These are phyloP conservation scores for Falco punctatus DNA, from an alignment of 2,113 vertebrate species.

Conservation along the genomic window DNA sequence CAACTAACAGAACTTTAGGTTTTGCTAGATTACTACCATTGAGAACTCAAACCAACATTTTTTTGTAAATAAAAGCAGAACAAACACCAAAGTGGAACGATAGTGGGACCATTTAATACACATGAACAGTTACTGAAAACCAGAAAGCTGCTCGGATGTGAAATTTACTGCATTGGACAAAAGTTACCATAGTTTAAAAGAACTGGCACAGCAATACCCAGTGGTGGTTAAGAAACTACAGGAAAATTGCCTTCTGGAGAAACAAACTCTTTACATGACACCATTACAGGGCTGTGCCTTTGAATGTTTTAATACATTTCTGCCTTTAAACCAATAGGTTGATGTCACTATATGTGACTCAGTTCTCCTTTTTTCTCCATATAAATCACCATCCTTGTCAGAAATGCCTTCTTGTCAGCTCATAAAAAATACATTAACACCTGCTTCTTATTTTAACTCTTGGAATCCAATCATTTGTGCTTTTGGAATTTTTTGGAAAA, in stretches of 20 bases:
- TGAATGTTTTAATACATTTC: background rate
- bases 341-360: background rate
- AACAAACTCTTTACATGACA: background rate
- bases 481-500: background rate
- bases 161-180: background rate
- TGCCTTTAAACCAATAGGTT: slow-evolving; percentile 21
- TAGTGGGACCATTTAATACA: background rate
- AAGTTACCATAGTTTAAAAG: background rate
- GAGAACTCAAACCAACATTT: background rate
- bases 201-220: background rate
- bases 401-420: background rate
- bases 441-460: slow-evolving; percentile 32
- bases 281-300: background rate
- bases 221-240: background rate
- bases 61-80: background rate
- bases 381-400: slow-evolving; percentile 8
- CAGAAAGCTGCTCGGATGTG: background rate
- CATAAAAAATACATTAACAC: slow-evolving; percentile 50
- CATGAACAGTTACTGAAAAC: background rate
- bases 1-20: background rate
- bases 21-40: background rate
- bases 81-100: background rate
- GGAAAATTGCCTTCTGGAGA: background rate
- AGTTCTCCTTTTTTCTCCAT: background rate
- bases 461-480: background rate